Evolutionary conservation across 2,113 vertebrate species (phyloP).

Genomic region (Petromus typicus): DNA sequence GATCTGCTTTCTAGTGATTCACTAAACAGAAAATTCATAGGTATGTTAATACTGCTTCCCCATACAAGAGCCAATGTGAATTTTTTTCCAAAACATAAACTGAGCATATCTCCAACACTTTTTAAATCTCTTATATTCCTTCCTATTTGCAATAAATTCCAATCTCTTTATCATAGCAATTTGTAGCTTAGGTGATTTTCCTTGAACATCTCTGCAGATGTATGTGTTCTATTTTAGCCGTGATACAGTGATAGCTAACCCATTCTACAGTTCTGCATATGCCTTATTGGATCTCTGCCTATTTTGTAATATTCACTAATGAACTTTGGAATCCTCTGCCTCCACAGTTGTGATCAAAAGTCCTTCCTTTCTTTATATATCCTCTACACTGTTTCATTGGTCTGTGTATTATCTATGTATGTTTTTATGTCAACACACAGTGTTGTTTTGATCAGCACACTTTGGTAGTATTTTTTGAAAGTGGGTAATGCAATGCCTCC

Average conservation of each 20-base stretch:
- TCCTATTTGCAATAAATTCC: background rate
- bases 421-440: background rate
- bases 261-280: background rate
- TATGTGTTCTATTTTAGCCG: background rate
- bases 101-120: background rate
- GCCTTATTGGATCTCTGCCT: background rate
- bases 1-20: background rate
- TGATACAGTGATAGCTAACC: background rate
- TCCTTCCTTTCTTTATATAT: background rate
- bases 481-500: background rate
- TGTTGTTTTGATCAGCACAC: background rate
- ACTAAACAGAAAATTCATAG: background rate
- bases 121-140: background rate
- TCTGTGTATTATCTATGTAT: background rate
- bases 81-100: slow-evolving; percentile 32
- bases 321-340: background rate
- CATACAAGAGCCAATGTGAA: background rate
- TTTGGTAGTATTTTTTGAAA: background rate
- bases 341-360: background rate
- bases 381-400: background rate
- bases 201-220: background rate
- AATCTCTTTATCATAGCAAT: background rate
- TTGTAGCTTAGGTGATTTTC: background rate
- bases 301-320: background rate
- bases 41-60: background rate